A percentile compares a stretch with the other conserved stretches of the same genome.
phyloP scores from a whole-genome alignment of 2,113 vertebrate species.

The Otocyon megalotis region DNA sequence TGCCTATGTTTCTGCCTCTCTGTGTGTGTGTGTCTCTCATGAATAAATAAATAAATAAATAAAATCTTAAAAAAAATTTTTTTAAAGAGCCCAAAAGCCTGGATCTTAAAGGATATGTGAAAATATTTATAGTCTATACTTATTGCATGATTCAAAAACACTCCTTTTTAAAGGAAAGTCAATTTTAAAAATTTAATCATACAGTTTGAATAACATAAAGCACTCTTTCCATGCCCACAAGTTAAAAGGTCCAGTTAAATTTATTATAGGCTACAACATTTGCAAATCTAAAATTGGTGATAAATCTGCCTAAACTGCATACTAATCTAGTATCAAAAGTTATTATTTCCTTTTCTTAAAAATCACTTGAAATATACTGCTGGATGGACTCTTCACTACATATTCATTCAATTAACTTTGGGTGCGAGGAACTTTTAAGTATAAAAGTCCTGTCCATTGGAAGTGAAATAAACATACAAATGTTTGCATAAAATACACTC shows the following conservation, averaged over 20 bases:
- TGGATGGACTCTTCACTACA: not conserved
- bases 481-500: not conserved
- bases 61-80: no score
- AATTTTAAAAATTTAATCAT: not conserved
- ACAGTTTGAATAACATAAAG: not conserved
- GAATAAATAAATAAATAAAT: no score
- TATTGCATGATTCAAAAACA: conserved; percentile 28
- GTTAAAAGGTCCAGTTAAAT: not conserved
- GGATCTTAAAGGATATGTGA: not conserved
- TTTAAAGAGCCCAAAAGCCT: not conserved
- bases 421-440: not conserved
- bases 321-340: not conserved
- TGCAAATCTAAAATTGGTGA: not conserved
- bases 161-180: not conserved
- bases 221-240: not conserved
- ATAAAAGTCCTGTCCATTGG: not conserved
- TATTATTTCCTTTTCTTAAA: conserved; percentile 8
- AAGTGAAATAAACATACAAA: conserved; percentile 2
- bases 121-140: not conserved
- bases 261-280: not conserved
- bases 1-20: no score
- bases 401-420: conserved; percentile 33
- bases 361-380: conserved; percentile 19
- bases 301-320: conserved; percentile 38
- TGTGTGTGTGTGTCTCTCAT: no score